phyloP scores from a whole-genome alignment of 2,797 vertebrate genomes.

The Pantherophis alleghaniensis region DNA sequence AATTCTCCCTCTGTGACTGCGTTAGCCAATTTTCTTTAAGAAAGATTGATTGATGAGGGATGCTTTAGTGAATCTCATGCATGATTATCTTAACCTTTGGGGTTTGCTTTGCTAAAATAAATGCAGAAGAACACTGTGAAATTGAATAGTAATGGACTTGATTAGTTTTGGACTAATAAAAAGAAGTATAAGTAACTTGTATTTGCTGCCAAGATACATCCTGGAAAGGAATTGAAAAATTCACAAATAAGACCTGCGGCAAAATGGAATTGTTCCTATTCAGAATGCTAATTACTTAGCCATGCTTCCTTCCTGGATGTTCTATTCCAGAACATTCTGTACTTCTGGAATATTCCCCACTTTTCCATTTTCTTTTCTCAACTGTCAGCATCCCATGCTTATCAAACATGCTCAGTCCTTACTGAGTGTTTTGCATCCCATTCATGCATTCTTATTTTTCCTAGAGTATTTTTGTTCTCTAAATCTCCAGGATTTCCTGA shows the following conservation, averaged over 20 bases:
- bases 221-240: neutral
- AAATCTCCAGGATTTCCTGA: neutral
- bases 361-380: neutral
- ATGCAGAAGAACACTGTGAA: neutral
- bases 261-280: neutral
- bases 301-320: neutral
- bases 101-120: neutral
- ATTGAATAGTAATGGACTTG: neutral
- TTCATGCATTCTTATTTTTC: neutral
- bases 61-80: neutral
- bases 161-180: neutral
- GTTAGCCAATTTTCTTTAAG: neutral
- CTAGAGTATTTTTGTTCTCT: neutral
- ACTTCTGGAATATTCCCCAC: neutral
- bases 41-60: neutral
- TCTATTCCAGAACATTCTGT: neutral
- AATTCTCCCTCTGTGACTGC: neutral
- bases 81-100: neutral
- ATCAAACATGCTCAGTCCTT: neutral
- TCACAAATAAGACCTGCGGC: neutral
- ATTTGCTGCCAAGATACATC: neutral
- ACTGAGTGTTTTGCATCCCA: neutral
- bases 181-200: neutral
- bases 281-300: neutral
- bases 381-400: neutral